Conservation (phyloP, 2,888 invertebrate species). For the Cryptus armator region DNA sequence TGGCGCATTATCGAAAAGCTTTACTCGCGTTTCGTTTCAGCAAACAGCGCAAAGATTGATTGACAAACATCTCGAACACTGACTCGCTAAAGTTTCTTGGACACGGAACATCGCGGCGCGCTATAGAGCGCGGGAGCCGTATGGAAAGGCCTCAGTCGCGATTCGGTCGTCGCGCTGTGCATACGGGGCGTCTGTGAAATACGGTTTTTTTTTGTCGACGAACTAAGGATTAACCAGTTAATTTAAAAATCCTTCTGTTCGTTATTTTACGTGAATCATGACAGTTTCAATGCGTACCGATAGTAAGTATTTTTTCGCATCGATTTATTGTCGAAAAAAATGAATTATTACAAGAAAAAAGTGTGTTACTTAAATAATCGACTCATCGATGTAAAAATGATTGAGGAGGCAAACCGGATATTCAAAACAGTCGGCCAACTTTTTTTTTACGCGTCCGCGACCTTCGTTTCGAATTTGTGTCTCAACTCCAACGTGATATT, state of each 20-base stretch:
- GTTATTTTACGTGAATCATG: background rate
- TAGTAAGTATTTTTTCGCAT: no score
- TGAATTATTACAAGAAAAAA: background rate
- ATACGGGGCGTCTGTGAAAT: background rate
- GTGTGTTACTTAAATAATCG: background rate
- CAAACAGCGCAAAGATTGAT: no score
- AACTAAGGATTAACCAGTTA: background rate
- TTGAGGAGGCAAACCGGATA: background rate
- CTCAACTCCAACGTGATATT: no score
- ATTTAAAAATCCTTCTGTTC: background rate
- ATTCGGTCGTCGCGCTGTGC: background rate
- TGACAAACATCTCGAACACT: no score
- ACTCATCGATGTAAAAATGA: background rate
- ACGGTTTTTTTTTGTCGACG: background rate
- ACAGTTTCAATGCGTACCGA: no score
- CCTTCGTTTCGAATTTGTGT: no score
- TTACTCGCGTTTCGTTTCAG: no score
- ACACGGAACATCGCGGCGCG: no score
- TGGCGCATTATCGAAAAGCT: no score
- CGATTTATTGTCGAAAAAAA: no score
- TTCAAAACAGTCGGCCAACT: background rate
- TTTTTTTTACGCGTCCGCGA: background rate
- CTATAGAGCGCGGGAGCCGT: background rate
- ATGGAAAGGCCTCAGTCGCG: constrained; percentile 23
- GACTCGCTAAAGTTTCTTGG: no score